Conservation (phyloP, 2,888 invertebrate genomes). For the Nomada ruficornis region DNA sequence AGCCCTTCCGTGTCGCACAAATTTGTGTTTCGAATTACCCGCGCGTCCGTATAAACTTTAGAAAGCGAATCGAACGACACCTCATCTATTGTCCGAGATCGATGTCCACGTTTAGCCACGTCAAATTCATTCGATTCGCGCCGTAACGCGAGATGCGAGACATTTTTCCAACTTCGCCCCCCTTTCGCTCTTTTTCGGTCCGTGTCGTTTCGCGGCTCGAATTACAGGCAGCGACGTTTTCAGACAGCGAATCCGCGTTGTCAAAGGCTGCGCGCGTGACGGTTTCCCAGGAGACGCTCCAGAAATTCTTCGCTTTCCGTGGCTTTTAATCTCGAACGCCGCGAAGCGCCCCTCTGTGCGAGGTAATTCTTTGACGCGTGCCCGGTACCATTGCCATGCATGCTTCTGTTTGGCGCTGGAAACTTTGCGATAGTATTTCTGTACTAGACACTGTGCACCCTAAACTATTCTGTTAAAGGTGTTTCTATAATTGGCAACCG, state of each 20-base stretch:
- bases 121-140: neutral
- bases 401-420: neutral
- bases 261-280: neutral
- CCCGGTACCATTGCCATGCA: neutral
- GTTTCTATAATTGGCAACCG: neutral
- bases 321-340: slow-evolving; percentile 51
- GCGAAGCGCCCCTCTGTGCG: slow-evolving; percentile 9
- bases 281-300: neutral
- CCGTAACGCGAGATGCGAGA: neutral
- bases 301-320: slow-evolving; percentile 15
- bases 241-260: slow-evolving; percentile 1
- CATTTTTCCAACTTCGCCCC: no score
- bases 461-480: neutral
- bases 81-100: neutral
- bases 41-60: neutral
- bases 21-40: neutral
- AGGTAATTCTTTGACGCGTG: slow-evolving; percentile 40
- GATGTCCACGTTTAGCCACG: neutral
- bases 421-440: neutral
- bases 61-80: slow-evolving; percentile 1
- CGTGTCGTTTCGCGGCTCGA: neutral
- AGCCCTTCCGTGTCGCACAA: neutral
- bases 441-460: neutral
- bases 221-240: neutral
- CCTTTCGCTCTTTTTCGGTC: neutral